Base-by-base conservation (phyloP, 1,140 invertebrate species). In the Physella acuta region DNA sequence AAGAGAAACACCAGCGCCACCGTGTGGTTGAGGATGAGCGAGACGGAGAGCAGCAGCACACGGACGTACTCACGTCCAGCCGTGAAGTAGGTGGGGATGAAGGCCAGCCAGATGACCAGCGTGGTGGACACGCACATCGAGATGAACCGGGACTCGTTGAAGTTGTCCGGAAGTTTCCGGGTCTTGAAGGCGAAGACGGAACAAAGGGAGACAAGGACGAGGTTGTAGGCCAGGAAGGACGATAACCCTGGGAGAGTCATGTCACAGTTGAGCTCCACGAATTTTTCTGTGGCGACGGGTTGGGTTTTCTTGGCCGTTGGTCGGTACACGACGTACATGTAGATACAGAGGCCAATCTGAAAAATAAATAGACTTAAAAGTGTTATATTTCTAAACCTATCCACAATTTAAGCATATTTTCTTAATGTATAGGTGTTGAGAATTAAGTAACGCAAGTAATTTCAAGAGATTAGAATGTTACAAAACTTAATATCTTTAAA, bases 141-240 rank as follows among this genome's bases (percentile, higher is more conserved):
- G 30, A 60, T 60, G 37, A 60, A 60, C 14, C 34, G 8, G 77
- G 75, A 60, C 39, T 44, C 39, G 39, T 44, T 44, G 39, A 60
- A 60, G 20, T 60, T 60, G n/a, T 60, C 58, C n/a, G 78, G 78
- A 33, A 79, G 62, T 28, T 67, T 60, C 1, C 79, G 59, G 16
- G 77, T 77, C 59, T 94, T 88, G 0, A 95, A 90, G 3, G 94
- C 94, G 81, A 95, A 94, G 20, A 94, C 88, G 0, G 93, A 94
- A 82, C 94, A 95, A 4, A 94, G 88, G 17, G 94, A 85, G 72
- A 95, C 93, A 36, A 95, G 87, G 34, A 94, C 85, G 73, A 95
- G 92, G 1, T 94, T 94, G 87, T 95, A 95, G 75, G 90, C 90
- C 85, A 95, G 68, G 65, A 72, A 73, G 52, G 72, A 53, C 44